Base-by-base conservation (phyloP, 2,797 vertebrate species). In the Ispidina lecontei region DNA sequence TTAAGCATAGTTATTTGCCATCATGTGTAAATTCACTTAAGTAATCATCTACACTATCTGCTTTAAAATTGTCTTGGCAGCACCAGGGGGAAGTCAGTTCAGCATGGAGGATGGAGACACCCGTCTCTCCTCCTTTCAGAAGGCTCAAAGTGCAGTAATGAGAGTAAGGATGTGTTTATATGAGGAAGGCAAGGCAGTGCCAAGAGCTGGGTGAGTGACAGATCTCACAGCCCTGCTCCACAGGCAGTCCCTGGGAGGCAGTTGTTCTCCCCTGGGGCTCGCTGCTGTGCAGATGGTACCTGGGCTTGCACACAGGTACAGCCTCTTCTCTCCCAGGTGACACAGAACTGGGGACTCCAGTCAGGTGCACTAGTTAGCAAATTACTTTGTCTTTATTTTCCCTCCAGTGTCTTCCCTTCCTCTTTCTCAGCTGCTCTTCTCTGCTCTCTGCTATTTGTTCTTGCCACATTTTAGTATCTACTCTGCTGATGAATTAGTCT, bases 11-110 rank as follows among this genome's bases (percentile, higher is more conserved):
- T 96, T 96, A 96, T 95, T 96, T 96, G 92, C 95, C 85, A 94
- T 95, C 92, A 90, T 95, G 93, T 71, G 51, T 89, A 93, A 95
- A 96, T 94, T 81, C 87, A 92, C 93, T 97, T 96, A 94, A 97
- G 85, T 58, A 95, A 93, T 95, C 94, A 77, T 89, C 93, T 81
- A 91, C 60, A 19, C 21, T 60, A 68, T 91, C 63, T 87, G 90
- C 69, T 69, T 85, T 80, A 84, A 80, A 95, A 90, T 26, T 89
- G 77, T 72, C 47, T 54, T 84, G 67, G 85, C 79, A 87, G 89
- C 63, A 60, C 56, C 63, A 68, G 0, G 0, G 82, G 88, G 60
- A 78, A 90, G 89, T 37, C 67, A 73, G 71, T 84, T 94, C 55
- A 54, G 65, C 51, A 4, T 14, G 46, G 89, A 76, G 60, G 84